Percentiles rank a stretch among this genome's conserved stretches.
Conservation (phyloP, 37 sponge, comb jelly and placozoan genomes). For the Lycopodina hypogea region DNA sequence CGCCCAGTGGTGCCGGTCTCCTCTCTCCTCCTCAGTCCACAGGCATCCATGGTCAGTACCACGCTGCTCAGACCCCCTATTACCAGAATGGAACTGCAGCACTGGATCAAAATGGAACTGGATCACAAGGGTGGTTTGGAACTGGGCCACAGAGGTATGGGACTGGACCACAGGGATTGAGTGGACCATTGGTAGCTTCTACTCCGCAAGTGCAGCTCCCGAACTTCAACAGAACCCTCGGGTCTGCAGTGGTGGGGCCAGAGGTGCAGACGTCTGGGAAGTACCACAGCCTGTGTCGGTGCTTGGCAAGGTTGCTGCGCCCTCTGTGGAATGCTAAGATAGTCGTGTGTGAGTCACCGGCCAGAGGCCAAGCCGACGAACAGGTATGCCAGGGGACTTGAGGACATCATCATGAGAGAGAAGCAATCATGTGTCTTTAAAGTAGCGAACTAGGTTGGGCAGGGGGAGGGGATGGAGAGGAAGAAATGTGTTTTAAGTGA, state of each 20-base stretch:
- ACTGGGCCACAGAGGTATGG: background rate
- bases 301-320: constrained; percentile 78
- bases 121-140: constrained; percentile 6
- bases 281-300: constrained; percentile 81
- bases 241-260: constrained; percentile 81
- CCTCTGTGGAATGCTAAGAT: constrained; percentile 64
- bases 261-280: constrained; percentile 84
- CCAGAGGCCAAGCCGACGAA: constrained; percentile 29
- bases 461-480: too few species aligned
- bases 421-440: too few species aligned
- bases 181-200: background rate
- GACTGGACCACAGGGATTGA: background rate
- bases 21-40: constrained; percentile 6
- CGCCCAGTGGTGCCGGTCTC: background rate
- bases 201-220: constrained; percentile 1
- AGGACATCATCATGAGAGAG: too few species aligned
- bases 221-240: constrained; percentile 42
- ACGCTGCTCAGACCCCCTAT: background rate
- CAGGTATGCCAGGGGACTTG: constrained; percentile 10
- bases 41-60: background rate
- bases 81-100: background rate
- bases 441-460: too few species aligned
- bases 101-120: background rate
- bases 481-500: too few species aligned
- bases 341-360: constrained; percentile 3